A percentile compares a stretch with the other conserved stretches of the same genome.
Evolutionary conservation across 2,113 vertebrate genomes (phyloP).

Genomic region (Uria lomvia): DNA sequence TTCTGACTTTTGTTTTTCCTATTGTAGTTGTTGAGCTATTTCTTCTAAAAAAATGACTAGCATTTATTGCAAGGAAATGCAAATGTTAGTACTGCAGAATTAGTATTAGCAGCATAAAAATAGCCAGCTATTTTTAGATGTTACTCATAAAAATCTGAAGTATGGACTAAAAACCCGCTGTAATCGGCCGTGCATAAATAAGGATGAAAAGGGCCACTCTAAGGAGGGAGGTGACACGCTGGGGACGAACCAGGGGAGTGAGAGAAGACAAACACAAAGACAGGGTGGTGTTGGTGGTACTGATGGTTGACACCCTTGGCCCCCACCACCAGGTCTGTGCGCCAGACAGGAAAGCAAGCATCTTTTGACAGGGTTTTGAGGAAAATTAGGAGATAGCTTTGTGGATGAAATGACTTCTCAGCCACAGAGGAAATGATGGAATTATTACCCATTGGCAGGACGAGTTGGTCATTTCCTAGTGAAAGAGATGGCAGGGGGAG

Average conservation of each 20-base stretch:
- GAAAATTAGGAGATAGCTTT: neutral
- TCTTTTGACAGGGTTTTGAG: neutral
- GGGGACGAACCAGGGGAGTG: neutral
- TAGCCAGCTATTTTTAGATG: neutral
- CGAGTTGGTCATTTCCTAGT: neutral
- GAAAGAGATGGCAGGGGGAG: neutral
- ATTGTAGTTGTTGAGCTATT: neutral
- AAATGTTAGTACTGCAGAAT: neutral
- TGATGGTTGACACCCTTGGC: fast-evolving
- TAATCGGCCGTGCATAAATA: neutral
- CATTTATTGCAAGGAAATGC: neutral
- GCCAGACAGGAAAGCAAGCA: too few species aligned
- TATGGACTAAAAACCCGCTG: neutral
- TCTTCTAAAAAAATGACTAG: neutral
- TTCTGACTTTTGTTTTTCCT: neutral
- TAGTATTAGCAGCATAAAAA: neutral
- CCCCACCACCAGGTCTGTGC: fast-evolving
- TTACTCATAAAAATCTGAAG: neutral
- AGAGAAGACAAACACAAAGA: neutral
- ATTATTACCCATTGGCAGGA: neutral
- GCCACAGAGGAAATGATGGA: neutral
- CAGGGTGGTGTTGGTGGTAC: fast-evolving
- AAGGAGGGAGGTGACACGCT: neutral
- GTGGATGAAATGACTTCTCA: neutral
- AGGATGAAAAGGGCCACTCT: neutral